phyloP scores from a whole-genome alignment of 1,140 invertebrate genomes.

The Lasioglossum albipes region DNA sequence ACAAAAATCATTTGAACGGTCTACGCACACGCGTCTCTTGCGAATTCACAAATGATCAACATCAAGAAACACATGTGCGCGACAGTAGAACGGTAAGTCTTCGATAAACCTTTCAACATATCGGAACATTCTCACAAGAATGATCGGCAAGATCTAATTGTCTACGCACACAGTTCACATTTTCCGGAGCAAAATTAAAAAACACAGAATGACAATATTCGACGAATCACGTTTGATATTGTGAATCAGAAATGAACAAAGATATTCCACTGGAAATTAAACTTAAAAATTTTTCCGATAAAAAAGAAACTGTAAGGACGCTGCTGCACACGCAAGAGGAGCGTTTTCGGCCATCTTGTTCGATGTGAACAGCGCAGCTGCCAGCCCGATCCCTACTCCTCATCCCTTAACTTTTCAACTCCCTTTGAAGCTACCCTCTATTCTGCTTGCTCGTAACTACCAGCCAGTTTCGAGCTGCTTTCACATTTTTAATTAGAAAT shows the following conservation, averaged over 20 bases:
- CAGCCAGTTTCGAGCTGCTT: neutral
- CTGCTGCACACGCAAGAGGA: conserved; percentile 46
- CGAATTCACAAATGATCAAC: neutral
- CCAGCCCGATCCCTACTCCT: conserved; percentile 56
- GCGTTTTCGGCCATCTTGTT: conserved; percentile 73
- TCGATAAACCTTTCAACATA: too few relatives aligned
- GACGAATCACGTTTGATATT: neutral
- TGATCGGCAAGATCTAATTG: neutral
- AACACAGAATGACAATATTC: too few relatives aligned
- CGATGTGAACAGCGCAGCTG: conserved; percentile 73
- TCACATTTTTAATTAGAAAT: neutral
- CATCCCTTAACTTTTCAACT: conserved; percentile 62
- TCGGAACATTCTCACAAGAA: neutral
- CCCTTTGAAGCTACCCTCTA: neutral
- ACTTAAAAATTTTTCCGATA: too few relatives aligned
- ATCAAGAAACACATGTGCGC: neutral
- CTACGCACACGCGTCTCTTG: neutral
- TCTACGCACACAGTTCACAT: neutral
- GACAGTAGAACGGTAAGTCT: neutral
- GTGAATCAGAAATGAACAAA: neutral
- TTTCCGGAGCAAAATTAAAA: too few relatives aligned
- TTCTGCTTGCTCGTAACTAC: neutral
- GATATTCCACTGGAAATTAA: neutral
- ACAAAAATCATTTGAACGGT: too few relatives aligned
- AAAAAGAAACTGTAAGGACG: conserved; percentile 37